Evolutionary conservation across 2,113 vertebrate species (phyloP).

Genomic region (Chionis minor): DNA sequence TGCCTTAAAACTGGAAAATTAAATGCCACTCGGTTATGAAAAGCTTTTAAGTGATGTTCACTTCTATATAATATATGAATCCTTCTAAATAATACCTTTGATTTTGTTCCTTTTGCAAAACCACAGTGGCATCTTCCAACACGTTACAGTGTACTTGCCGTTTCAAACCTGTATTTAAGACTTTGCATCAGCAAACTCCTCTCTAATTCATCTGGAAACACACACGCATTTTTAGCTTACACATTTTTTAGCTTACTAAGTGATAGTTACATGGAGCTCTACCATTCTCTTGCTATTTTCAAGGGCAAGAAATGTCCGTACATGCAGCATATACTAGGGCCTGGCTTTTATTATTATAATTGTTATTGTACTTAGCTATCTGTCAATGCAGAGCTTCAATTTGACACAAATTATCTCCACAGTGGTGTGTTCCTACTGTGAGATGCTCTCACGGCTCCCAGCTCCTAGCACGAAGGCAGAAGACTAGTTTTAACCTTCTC

Average conservation of each 20-base stretch:
- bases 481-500: constrained; percentile 23
- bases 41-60: background rate
- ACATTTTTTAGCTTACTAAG: background rate
- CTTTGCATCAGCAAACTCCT: background rate
- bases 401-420: constrained; percentile 39
- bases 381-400: constrained; percentile 33
- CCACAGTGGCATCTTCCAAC: background rate
- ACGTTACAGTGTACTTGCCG: background rate
- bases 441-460: background rate
- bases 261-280: background rate
- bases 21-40: background rate
- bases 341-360: constrained; percentile 60
- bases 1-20: background rate
- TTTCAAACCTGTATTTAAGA: background rate
- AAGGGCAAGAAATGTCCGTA: constrained; percentile 26
- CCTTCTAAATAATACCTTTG: background rate
- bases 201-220: background rate
- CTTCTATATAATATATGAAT: background rate
- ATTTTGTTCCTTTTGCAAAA: background rate
- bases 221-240: background rate
- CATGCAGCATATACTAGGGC: background rate
- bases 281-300: constrained; percentile 23
- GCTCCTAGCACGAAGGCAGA: background rate
- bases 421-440: background rate
- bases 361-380: constrained; percentile 53